Evolutionary conservation across 2,888 invertebrate genomes (phyloP).

Genomic region (Aromia moschata): DNA sequence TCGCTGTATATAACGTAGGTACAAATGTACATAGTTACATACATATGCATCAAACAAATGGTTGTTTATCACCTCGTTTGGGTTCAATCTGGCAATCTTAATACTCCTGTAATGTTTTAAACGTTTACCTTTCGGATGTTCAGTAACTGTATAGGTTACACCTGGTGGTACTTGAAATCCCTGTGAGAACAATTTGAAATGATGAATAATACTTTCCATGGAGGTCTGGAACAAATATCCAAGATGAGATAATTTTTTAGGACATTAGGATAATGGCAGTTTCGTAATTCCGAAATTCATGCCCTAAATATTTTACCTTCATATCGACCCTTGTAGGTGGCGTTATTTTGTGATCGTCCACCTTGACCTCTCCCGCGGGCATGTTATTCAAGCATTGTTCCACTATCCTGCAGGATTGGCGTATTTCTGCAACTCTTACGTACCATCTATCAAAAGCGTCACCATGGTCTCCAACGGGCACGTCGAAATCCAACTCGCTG

Average conservation of each 20-base stretch:
- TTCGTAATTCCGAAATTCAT: background rate
- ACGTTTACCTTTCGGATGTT: constrained; percentile 79
- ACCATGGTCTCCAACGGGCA: constrained; percentile 82
- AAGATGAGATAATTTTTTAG: no score
- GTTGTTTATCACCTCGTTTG: no score
- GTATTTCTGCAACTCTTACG: constrained; percentile 74
- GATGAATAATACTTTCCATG: constrained; percentile 39
- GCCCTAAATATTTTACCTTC: constrained; percentile 66
- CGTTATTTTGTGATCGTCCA: constrained; percentile 82
- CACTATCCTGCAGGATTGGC: constrained; percentile 81
- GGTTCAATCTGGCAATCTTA: no score
- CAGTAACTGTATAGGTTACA: constrained; percentile 79
- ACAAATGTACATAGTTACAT: no score
- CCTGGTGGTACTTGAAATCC: constrained; percentile 88
- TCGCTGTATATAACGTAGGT: no score
- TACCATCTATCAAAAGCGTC: constrained; percentile 79
- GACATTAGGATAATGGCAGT: constrained; percentile 22
- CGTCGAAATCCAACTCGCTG: constrained; percentile 83
- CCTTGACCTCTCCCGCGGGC: constrained; percentile 80
- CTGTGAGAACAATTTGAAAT: constrained; percentile 80
- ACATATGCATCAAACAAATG: no score
- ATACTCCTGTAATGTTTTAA: no score
- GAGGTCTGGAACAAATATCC: constrained; percentile 69
- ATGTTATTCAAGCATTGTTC: constrained; percentile 85
- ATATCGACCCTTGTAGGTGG: constrained; percentile 81